These are phyloP conservation scores for Corythucha ciliata DNA, from an alignment of 2,888 invertebrate genomes.

Conservation along the genomic window DNA sequence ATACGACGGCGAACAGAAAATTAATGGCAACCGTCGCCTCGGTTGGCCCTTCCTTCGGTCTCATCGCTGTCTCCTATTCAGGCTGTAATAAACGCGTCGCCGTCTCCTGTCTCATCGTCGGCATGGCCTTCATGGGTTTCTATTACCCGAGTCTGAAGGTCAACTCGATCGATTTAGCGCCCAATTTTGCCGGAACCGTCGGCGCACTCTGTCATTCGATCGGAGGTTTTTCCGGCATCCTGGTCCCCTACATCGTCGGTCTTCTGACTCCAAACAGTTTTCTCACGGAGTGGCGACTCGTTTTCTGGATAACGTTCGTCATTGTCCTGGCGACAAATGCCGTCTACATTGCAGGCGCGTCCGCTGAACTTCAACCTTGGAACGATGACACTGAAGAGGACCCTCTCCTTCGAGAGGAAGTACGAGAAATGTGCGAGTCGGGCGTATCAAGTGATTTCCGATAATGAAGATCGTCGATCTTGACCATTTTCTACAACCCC, in stretches of 20 bases:
- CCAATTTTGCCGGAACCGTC: slow-evolving; percentile 54
- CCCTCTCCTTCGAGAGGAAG: slow-evolving; percentile 17
- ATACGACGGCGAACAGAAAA: slow-evolving; percentile 18
- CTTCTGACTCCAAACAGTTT: slow-evolving; percentile 47
- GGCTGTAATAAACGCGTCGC: slow-evolving; percentile 53
- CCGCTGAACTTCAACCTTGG: slow-evolving; percentile 67
- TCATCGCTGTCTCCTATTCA: slow-evolving; percentile 57
- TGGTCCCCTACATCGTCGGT: slow-evolving; percentile 51
- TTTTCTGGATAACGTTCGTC: slow-evolving; percentile 68
- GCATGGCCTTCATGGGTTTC: slow-evolving; percentile 59
- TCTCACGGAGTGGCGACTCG: slow-evolving; percentile 61
- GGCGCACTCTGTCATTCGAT: slow-evolving; percentile 54
- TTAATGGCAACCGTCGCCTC: slow-evolving; percentile 44
- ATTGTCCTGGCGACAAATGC: slow-evolving; percentile 58
- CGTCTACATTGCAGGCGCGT: slow-evolving; percentile 58
- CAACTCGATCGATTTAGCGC: slow-evolving; percentile 54
- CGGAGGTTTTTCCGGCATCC: slow-evolving; percentile 51
- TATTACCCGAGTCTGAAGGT: slow-evolving; percentile 61
- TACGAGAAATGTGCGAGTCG: too few relatives aligned
- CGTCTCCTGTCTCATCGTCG: slow-evolving; percentile 52
- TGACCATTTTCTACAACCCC: too few relatives aligned
- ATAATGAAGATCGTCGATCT: too few relatives aligned
- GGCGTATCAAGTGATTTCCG: too few relatives aligned
- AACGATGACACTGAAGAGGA: slow-evolving; percentile 42
- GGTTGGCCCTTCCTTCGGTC: slow-evolving; percentile 55